Conservation (phyloP, 2,888 invertebrate genomes). For the Dermolepida albohirtum region DNA sequence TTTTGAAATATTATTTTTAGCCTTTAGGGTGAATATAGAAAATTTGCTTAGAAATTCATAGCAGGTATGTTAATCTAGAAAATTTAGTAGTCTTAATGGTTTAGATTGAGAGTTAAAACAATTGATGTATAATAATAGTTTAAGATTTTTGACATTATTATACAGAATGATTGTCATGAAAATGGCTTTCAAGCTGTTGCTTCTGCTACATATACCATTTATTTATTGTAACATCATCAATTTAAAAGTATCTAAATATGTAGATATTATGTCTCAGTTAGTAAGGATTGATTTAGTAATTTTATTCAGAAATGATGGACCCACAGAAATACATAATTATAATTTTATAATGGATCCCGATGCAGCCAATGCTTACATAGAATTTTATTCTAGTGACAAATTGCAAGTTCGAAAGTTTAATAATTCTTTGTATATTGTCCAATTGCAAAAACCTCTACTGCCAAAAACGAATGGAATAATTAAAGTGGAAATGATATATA, state of each 20-base stretch:
- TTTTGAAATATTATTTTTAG: conserved; percentile 72
- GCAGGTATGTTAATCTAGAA: conserved; percentile 38
- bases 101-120: neutral
- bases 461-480: conserved; percentile 32
- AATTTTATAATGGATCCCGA: conserved; percentile 42
- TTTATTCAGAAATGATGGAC: conserved; percentile 33
- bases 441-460: conserved; percentile 18
- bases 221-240: conserved; percentile 43
- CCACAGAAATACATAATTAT: conserved; percentile 11
- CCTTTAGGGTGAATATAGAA: conserved; percentile 71
- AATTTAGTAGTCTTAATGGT: conserved; percentile 12
- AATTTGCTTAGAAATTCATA: conserved; percentile 41
- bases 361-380: conserved; percentile 30
- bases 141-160: conserved; percentile 15
- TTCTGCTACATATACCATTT: conserved; percentile 16
- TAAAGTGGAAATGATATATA: conserved; percentile 13
- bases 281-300: conserved; percentile 39
- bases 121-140: neutral
- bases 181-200: conserved; percentile 31
- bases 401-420: conserved; percentile 8
- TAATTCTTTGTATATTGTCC: conserved; percentile 6
- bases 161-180: neutral
- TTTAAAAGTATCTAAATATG: conserved; percentile 37
- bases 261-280: conserved; percentile 44
- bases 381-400: conserved; percentile 37